Conservation (phyloP, 2,113 vertebrate genomes). For the Hiodon alosoides region DNA sequence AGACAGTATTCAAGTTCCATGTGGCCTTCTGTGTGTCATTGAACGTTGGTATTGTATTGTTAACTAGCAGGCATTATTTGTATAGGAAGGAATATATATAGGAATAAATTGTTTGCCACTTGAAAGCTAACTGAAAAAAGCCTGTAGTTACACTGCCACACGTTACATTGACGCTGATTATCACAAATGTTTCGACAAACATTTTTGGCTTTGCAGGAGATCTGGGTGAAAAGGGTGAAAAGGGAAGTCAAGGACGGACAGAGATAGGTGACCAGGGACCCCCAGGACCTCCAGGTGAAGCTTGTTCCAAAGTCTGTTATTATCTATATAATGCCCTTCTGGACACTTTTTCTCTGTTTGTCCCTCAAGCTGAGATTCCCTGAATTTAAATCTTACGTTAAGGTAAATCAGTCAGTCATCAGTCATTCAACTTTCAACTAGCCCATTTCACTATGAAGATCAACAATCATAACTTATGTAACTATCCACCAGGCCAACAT, state of each 20-base stretch:
- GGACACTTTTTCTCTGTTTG: no score
- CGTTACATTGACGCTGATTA: no score
- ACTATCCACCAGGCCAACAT: not conserved
- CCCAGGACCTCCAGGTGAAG: conserved; percentile 80
- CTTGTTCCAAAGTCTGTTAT: not conserved
- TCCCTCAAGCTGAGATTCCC: no score
- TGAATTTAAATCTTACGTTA: not conserved
- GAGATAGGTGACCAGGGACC: conserved; percentile 74
- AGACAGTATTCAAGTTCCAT: not conserved
- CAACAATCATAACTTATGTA: conserved; percentile 3
- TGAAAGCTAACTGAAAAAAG: no score
- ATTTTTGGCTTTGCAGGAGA: conserved; percentile 64
- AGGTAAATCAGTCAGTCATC: not conserved
- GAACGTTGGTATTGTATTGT: not conserved
- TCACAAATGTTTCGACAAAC: no score
- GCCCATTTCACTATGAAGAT: not conserved
- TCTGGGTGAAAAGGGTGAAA: conserved; percentile 76
- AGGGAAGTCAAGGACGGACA: conserved; percentile 75
- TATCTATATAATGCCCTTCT: no score
- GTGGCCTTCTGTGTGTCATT: not conserved
- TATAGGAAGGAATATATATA: no score
- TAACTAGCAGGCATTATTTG: no score
- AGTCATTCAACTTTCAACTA: not conserved
- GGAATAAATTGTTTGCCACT: no score
- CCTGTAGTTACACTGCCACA: no score